A percentile compares a stretch with the other conserved stretches of the same genome.
Conservation (phyloP, 2,888 invertebrate species). For the Cosmorhoe ocellata region DNA sequence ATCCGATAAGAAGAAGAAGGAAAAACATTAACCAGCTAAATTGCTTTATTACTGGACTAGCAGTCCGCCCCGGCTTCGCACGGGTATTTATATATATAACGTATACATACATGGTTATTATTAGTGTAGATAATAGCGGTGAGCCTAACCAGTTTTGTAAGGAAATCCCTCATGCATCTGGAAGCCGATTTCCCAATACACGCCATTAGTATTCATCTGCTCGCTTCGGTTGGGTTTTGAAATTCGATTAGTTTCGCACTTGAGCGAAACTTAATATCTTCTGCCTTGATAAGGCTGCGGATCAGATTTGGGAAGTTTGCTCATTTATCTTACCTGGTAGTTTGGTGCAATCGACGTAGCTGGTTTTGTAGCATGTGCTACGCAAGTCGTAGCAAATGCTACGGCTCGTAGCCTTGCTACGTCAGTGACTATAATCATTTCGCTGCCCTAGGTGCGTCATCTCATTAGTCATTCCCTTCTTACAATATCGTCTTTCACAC, state of each 20-base stretch:
- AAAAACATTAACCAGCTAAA: too few relatives aligned
- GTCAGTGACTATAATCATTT: too few relatives aligned
- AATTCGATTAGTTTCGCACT: constrained; percentile 30
- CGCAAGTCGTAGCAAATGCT: neutral
- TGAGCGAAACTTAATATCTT: constrained; percentile 35
- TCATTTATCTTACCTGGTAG: constrained; percentile 14
- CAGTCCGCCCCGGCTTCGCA: too few relatives aligned
- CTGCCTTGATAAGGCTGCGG: constrained; percentile 28
- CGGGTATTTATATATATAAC: too few relatives aligned
- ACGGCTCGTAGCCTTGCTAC: too few relatives aligned
- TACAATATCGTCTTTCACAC: too few relatives aligned
- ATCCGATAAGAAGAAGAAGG: too few relatives aligned
- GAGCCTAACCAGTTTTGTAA: constrained; percentile 18
- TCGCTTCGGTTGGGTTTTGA: constrained; percentile 26
- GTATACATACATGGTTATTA: too few relatives aligned
- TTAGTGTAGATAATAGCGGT: neutral
- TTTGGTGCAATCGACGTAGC: neutral
- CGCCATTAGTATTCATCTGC: constrained; percentile 34
- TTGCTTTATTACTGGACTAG: too few relatives aligned
- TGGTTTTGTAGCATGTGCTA: neutral
- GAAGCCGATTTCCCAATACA: constrained; percentile 28
- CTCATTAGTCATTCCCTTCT: too few relatives aligned
- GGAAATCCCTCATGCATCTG: constrained; percentile 24
- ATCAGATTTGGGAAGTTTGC: constrained; percentile 27
- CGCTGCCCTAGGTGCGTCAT: too few relatives aligned